Evolutionary conservation across 2,888 invertebrate species (phyloP).

Genomic region (Heliconius ismenius): DNA sequence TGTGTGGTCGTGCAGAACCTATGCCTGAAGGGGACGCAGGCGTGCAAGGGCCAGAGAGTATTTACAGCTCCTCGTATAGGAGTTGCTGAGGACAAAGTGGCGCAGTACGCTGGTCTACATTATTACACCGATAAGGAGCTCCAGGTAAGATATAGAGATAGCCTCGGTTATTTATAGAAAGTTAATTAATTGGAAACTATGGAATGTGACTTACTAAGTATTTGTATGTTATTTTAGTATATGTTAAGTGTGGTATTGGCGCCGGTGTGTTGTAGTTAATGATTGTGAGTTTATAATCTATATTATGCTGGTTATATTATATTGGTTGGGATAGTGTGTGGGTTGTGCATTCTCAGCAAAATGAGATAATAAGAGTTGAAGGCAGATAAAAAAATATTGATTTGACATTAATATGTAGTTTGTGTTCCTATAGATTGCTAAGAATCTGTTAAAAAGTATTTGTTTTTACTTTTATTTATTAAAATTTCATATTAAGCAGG

Average conservation of each 20-base stretch:
- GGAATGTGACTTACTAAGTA: neutral
- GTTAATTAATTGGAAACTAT: conserved; percentile 4
- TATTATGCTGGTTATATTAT: neutral
- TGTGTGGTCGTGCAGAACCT: conserved; percentile 92
- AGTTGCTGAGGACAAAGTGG: conserved; percentile 94
- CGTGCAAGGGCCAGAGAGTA: conserved; percentile 91
- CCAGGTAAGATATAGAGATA: conserved; percentile 79
- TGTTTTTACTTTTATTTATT: too few relatives aligned
- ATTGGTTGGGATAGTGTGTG: neutral
- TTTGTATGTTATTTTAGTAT: neutral
- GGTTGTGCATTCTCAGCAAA: neutral
- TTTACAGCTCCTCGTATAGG: conserved; percentile 93
- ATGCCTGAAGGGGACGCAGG: conserved; percentile 92
- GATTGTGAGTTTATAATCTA: neutral
- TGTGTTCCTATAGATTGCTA: neutral
- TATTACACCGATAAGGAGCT: conserved; percentile 97
- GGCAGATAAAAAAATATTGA: neutral
- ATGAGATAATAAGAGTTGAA: neutral
- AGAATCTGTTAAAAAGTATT: too few relatives aligned
- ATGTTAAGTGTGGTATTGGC: neutral
- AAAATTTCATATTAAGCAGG: neutral
- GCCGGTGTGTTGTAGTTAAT: neutral
- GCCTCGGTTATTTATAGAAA: conserved; percentile 14
- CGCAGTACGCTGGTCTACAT: conserved; percentile 94
- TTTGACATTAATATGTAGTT: neutral